Base-by-base conservation (phyloP, 64 coral and sea anemone genomes). In the Pocillopora damicornis region DNA sequence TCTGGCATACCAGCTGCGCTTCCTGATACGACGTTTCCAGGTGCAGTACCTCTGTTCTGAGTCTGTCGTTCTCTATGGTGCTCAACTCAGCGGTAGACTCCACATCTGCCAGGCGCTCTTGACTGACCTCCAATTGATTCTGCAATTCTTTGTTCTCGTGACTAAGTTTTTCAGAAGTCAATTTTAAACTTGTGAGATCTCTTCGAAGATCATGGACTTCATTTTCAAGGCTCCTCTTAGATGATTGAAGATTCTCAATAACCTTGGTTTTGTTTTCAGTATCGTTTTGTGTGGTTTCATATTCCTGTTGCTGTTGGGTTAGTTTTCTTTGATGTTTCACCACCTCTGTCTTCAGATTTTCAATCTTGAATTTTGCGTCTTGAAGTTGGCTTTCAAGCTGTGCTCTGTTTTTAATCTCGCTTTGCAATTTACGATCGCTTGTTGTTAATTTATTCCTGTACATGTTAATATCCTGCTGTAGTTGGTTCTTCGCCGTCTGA, bases 11-110 rank as follows among this genome's bases (percentile, higher is more conserved):
- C 3, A 87, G 61, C 72, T 89, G 86, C 56, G 79, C 56, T 60
- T 97, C 94, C 51, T 86, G 74, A 36, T 90, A 83, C 16, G 86
- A 89, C 9, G 94, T 97, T 57, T 97, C 94, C 37, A 71, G 82
- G 60, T 78, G 22, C 14, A 79, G 3, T 37, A 75, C 62, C 87
- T 97, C 94, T 58, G 35, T 90, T 75, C 60, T 78, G 0, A 97
- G 77, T 61, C 71, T 76, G 11, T 97, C 83, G 42, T 81, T 88
- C 58, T 97, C 91, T 64, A 63, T 74, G 63, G 90, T 88, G 81
- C 62, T 75, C 23, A 60, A 59, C 42, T 72, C 83, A 87, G 89
- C 81, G 75, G 36, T 73, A 63, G 88, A 87, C 61, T 88, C 66
- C 5, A 74, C 58, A n/a, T 93, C 72, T 60, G 8, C 34, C 35